These are phyloP conservation scores for Caenorhabditis tropicalis DNA, from an alignment of 1,140 invertebrate species.

Conservation along the genomic window DNA sequence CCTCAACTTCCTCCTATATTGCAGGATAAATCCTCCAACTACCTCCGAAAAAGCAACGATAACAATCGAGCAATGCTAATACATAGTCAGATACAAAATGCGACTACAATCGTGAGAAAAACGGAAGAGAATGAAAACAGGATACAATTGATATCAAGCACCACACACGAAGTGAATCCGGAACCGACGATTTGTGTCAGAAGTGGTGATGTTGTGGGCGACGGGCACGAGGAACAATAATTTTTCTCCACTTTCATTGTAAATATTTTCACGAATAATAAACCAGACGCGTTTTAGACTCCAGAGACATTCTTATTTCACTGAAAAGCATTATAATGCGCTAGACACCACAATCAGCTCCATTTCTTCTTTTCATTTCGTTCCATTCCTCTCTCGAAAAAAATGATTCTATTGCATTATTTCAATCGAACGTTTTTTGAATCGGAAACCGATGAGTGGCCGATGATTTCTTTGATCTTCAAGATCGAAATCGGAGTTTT, in stretches of 20 bases:
- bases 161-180: not conserved
- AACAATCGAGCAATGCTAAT: not conserved
- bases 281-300: not conserved
- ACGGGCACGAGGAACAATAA: not conserved
- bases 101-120: not conserved
- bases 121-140: not conserved
- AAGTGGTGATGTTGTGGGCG: not conserved
- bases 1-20: not conserved
- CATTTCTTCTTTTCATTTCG: too few relatives aligned
- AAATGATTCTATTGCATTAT: constrained; percentile 13
- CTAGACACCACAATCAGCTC: too few relatives aligned
- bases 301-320: not conserved
- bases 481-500: not conserved
- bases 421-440: constrained; percentile 3
- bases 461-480: not conserved
- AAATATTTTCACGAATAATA: too few relatives aligned
- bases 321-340: not conserved
- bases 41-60: not conserved
- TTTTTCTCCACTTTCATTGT: not conserved
- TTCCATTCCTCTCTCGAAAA: too few relatives aligned
- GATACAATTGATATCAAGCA: not conserved
- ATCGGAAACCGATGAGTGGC: not conserved
- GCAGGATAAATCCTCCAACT: constrained; percentile 7
- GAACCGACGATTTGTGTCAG: not conserved
- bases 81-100: not conserved